phyloP scores from a whole-genome alignment of 1,140 invertebrate species.

The Drosophila sucinea region DNA sequence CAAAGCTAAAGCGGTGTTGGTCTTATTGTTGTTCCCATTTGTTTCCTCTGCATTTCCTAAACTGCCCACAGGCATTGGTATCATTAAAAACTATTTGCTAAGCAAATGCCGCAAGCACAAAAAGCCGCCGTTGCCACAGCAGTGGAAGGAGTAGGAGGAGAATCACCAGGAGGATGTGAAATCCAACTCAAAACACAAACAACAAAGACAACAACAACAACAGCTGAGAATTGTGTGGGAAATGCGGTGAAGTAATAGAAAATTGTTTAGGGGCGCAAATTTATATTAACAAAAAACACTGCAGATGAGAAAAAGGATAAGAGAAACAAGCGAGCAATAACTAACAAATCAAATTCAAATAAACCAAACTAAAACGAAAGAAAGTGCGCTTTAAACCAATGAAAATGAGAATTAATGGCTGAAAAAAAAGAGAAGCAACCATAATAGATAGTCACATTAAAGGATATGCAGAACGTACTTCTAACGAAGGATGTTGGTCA shows the following conservation, averaged over 20 bases:
- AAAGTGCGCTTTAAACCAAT: too few relatives aligned
- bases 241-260: constrained; percentile 8
- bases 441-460: too few relatives aligned
- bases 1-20: neutral
- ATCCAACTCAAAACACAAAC: neutral
- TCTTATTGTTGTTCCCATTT: constrained; percentile 23
- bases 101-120: constrained; percentile 67
- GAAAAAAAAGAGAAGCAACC: too few relatives aligned
- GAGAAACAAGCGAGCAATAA: neutral
- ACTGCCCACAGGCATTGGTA: constrained; percentile 66
- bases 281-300: neutral
- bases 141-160: neutral
- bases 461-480: too few relatives aligned
- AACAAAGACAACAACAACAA: neutral
- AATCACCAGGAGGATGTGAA: constrained; percentile 8
- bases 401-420: too few relatives aligned
- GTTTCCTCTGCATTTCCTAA: constrained; percentile 36
- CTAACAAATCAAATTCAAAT: neutral
- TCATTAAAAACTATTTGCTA: constrained; percentile 77
- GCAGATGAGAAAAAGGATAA: neutral
- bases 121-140: constrained; percentile 29
- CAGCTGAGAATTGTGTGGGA: constrained; percentile 9
- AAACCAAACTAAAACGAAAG: neutral
- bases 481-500: too few relatives aligned
- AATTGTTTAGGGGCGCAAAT: neutral